Conservation (phyloP, 2,113 vertebrate genomes). For the Plecotus auritus region DNA sequence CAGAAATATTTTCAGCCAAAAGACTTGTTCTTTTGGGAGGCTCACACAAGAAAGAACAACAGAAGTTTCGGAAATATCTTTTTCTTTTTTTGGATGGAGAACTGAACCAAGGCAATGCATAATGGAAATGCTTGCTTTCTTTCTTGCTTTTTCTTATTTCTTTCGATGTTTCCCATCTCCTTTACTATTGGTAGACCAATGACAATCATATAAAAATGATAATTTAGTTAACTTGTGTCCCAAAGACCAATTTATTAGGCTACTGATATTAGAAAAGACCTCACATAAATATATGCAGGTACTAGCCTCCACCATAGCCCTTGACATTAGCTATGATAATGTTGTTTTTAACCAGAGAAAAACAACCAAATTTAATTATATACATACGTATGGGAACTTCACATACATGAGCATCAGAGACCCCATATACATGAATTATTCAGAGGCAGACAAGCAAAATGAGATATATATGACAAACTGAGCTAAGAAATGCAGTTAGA, state of each 20-base stretch:
- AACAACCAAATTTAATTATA: no score
- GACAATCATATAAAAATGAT: neutral
- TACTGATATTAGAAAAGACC: neutral
- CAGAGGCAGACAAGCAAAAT: no score
- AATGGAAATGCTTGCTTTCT: neutral
- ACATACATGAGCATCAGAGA: no score
- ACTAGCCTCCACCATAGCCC: neutral
- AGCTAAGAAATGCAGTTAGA: no score
- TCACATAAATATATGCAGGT: neutral
- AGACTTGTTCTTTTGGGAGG: neutral
- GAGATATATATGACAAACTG: no score
- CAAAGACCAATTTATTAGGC: neutral
- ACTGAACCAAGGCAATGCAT: neutral
- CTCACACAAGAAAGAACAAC: neutral
- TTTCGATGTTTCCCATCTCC: neutral
- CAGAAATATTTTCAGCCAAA: neutral
- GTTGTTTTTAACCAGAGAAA: neutral
- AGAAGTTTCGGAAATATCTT: neutral
- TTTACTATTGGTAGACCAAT: neutral
- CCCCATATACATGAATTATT: no score
- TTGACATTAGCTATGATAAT: neutral
- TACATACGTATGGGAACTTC: no score
- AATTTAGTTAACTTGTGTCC: neutral
- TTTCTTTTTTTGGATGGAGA: neutral
- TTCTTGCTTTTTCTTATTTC: neutral